Evolutionary conservation across 2,888 invertebrate species (phyloP), one percentile per base, ranked within the genome.

Genomic region (Drosophila aldrichi): DNA sequence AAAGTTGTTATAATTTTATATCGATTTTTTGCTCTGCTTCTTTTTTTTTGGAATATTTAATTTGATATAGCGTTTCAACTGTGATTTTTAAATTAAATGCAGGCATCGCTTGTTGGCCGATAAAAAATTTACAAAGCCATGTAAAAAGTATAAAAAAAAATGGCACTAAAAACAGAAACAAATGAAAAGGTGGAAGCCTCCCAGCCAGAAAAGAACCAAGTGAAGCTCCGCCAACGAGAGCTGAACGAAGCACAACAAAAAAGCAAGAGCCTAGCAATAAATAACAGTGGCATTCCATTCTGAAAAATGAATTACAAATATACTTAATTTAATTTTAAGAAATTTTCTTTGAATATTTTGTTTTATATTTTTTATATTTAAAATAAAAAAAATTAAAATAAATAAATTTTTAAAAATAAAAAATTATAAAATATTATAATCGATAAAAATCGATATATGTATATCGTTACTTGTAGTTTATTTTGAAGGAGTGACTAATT

Each of bases 61-160:
- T 76, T 80, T 80, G 52, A 69, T 65, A 52, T 49, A 38, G 55
- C 52, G 52, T 70, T 82, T 76, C 67, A 44, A 60, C 82, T 76
- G 61, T 80, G 80, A 84, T 82, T 84, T 67, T 78, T 40, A 74
- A 69, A 78, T 64, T 56, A 48, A 76, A 76, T 57, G 57, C 57
- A 56, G 56, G 54, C 69, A 18, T 44, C 57, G 41, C 46, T 62
- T 44, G 44, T 22, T n/a, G 20, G 38, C 48, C 18, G 40, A 66
- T 77, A 73, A 77, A 77, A 78, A 66, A 60, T 70, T 43, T 66
- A 73, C 62, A 63, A 48, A 25, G 40, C 38, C 22, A 55, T 41
- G 16, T 73, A 18, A 61, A 61, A 77, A 46, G 63, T 25, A 46
- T 46, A 41, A 74, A 58, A n/a, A n/a, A n/a, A 46, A 41, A 52